Percentiles rank a stretch among this genome's conserved stretches.
phyloP scores from a whole-genome alignment of 2,888 invertebrate genomes.

The Tetragonisca angustula region DNA sequence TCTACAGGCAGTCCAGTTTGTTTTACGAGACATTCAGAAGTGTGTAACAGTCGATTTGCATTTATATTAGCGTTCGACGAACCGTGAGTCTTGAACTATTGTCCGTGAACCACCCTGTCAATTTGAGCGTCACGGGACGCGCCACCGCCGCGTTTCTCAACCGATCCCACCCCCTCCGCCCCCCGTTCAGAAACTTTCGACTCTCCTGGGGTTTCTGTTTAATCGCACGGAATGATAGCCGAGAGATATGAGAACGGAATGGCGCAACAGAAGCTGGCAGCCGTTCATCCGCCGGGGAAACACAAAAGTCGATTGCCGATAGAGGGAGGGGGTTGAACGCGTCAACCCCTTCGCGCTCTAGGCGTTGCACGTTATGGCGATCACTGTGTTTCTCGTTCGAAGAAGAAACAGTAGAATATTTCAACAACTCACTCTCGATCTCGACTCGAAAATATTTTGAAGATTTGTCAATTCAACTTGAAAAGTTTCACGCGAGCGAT shows the following conservation, averaged over 20 bases:
- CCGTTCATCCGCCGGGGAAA: slow-evolving; percentile 62
- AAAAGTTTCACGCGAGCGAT: too few relatives aligned
- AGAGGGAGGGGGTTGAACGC: slow-evolving; percentile 3
- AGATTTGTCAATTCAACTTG: too few relatives aligned
- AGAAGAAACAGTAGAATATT: too few relatives aligned
- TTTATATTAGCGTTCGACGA: slow-evolving; percentile 79
- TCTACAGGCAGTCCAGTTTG: slow-evolving; percentile 57
- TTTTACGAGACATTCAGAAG: slow-evolving; percentile 70
- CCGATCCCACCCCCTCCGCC: slow-evolving; percentile 2
- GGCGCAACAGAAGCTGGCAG: slow-evolving; percentile 38
- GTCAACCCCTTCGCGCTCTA: neutral
- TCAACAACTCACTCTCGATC: too few relatives aligned
- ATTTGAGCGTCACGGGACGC: slow-evolving; percentile 64
- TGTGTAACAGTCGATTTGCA: slow-evolving; percentile 76
- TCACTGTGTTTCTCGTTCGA: neutral
- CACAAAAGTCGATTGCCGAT: slow-evolving; percentile 63
- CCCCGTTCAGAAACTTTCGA: slow-evolving; percentile 67
- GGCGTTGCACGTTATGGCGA: neutral
- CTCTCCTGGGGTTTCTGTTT: slow-evolving; percentile 71
- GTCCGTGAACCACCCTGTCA: slow-evolving; percentile 72
- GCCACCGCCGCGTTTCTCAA: slow-evolving; percentile 40
- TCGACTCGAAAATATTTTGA: too few relatives aligned
- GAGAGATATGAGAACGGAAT: slow-evolving; percentile 67
- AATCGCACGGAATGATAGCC: slow-evolving; percentile 78
- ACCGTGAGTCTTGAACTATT: slow-evolving; percentile 74